These are phyloP conservation scores for Meganola albula DNA, from an alignment of 2,888 invertebrate genomes.

Conservation along the genomic window DNA sequence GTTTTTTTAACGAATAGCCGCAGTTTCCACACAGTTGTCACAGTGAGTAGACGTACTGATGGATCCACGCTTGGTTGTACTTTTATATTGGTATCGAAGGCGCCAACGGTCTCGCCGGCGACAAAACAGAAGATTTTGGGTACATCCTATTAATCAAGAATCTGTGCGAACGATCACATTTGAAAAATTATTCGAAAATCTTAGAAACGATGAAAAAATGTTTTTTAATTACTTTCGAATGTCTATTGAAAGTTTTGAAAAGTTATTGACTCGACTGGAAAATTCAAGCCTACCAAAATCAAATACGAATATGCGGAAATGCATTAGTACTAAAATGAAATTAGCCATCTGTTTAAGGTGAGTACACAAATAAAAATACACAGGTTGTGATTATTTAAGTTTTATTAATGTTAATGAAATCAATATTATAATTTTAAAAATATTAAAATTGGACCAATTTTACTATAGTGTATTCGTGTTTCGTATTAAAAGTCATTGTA, in stretches of 20 bases:
- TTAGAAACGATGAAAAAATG: constrained; percentile 19
- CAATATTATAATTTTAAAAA: constrained; percentile 8
- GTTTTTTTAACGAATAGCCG: constrained; percentile 22
- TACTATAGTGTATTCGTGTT: constrained; percentile 14
- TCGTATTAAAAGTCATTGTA: constrained; percentile 16
- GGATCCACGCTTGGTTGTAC: constrained; percentile 22
- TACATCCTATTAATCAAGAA: constrained; percentile 25
- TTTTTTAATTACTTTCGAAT: constrained; percentile 20
- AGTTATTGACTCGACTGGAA: constrained; percentile 20
- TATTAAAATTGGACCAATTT: constrained; percentile 12
- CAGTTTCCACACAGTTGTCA: constrained; percentile 21
- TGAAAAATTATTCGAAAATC: constrained; percentile 17
- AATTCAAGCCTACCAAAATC: constrained; percentile 24
- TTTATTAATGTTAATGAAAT: constrained; percentile 21
- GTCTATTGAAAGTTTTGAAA: constrained; percentile 21
- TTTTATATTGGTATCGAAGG: constrained; percentile 24
- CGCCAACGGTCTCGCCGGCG: constrained; percentile 15
- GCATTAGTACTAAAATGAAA: constrained; percentile 21
- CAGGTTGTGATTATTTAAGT: constrained; percentile 16
- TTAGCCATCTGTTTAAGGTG: constrained; percentile 23
- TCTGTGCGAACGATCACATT: constrained; percentile 19
- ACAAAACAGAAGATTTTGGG: constrained; percentile 15
- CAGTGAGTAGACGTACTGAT: constrained; percentile 19
- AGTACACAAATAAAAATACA: constrained; percentile 24
- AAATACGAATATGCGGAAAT: constrained; percentile 25